Base-by-base conservation (phyloP, 1,140 invertebrate genomes). In the Dreissena polymorpha region DNA sequence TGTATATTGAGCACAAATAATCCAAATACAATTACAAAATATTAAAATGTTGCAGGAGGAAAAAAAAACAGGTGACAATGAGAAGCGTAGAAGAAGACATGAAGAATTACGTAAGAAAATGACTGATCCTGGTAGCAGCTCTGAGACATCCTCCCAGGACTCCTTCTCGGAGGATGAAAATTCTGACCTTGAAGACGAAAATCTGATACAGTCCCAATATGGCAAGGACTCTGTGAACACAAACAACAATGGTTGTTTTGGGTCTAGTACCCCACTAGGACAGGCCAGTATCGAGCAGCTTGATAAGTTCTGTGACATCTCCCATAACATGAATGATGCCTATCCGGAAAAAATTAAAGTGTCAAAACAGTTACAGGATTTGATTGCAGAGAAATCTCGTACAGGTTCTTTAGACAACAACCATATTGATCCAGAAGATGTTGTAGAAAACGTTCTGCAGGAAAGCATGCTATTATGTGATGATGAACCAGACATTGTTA, bases 401-500 rank as follows among this genome's bases (percentile, higher is more conserved):
- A 51, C 23, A 49, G 55, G 51, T 39, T 73, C 79, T 39, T 6
- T 82, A 10, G 79, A 82, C 23, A 70, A 82, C 51, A 82, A 81
- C 49, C 25, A 39, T 50, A 71, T 82, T 57, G 78, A 80, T 65
- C 76, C 86, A 2, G 84, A 88, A 50, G 67, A 74, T 25, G 75
- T 90, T 57, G 88, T 89, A 13, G 88, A 90, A 70, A 83, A 86
- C 68, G 83, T 90, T 63, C 82, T 90, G 53, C 81, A 89, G 49
- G 88, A 89, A 25, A 89, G 80, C 55, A 84, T 88, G 75, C 82
- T 88, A 72, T 78, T 86, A 18, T 83, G 29, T 64, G 74, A 69
- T 49, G 80, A 67, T 49, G 97, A 98, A 92, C 97, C 97, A 29
- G 97, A 99, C 93, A 96, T 99, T 86, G 97, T 99, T 82, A 96